These are phyloP conservation scores for Whitmania pigra DNA, from an alignment of 1,140 invertebrate genomes.

Conservation along the genomic window DNA sequence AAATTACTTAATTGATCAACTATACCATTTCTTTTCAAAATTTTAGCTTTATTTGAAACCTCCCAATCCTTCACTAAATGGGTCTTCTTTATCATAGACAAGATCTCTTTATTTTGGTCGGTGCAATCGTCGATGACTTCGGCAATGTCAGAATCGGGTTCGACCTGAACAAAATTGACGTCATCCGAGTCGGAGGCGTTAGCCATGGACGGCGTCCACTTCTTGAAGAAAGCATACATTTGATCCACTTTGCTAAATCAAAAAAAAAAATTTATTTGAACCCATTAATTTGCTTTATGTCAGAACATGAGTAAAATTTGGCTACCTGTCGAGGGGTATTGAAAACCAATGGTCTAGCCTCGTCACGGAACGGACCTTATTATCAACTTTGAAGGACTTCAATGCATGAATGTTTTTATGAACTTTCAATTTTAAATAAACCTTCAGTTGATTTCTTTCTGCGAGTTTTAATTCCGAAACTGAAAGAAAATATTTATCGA, in stretches of 20 bases:
- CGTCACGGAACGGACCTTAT: background rate
- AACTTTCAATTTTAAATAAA: slow-evolving; percentile 2
- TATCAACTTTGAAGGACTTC: slow-evolving; percentile 1
- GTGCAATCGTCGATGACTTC: background rate
- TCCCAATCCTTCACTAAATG: slow-evolving; percentile 8
- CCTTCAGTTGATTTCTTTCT: background rate
- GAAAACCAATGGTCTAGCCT: slow-evolving; percentile 7
- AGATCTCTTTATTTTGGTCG: background rate
- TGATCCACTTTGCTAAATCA: background rate
- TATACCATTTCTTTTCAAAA: background rate
- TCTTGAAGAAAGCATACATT: slow-evolving; percentile 13
- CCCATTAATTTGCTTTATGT: too few species aligned
- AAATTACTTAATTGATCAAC: background rate
- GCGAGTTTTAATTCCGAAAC: too few species aligned
- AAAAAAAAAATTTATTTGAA: too few species aligned
- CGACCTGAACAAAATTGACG: background rate
- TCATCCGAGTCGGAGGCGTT: slow-evolving; percentile 5
- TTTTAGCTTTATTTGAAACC: background rate
- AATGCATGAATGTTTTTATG: slow-evolving; percentile 4
- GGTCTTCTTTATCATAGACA: background rate
- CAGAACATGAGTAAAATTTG: background rate
- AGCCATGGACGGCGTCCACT: slow-evolving; percentile 4
- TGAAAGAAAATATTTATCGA: too few species aligned
- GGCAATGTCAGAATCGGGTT: background rate
- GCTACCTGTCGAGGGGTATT: background rate